A percentile compares a stretch with the other conserved stretches of the same genome.
phyloP scores from a whole-genome alignment of 2,113 vertebrate genomes.

The Crotophaga sulcirostris region DNA sequence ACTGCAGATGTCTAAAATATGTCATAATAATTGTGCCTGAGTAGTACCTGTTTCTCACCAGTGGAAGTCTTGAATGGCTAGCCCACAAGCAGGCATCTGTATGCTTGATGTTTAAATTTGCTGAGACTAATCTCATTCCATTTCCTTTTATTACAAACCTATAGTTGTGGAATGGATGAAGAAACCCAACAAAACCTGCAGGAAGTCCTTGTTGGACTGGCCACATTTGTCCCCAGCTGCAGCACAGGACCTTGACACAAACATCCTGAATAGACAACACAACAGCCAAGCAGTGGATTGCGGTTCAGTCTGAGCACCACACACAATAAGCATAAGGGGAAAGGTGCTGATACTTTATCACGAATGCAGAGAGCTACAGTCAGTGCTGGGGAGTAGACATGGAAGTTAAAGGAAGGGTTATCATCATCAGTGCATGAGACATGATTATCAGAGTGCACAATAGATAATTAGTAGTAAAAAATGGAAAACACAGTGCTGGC shows the following conservation, averaged over 20 bases:
- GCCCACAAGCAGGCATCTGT: neutral
- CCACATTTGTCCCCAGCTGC: neutral
- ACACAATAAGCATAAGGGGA: neutral
- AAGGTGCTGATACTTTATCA: neutral
- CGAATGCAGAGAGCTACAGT: neutral
- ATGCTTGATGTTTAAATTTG: neutral
- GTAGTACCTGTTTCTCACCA: neutral
- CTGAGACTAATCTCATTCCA: neutral
- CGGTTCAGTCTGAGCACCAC: neutral
- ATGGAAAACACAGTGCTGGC: neutral
- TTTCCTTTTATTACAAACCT: neutral
- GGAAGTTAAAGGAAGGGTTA: neutral
- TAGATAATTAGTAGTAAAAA: neutral
- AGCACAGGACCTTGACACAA: rapidly evolving
- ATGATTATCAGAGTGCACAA: neutral
- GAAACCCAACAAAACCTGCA: neutral
- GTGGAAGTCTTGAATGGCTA: neutral
- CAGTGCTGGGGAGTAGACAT: neutral
- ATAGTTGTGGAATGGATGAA: neutral
- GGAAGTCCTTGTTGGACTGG: neutral
- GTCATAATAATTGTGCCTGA: neutral
- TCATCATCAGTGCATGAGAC: neutral
- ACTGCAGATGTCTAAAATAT: neutral
- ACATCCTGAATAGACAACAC: neutral
- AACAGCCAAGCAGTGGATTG: neutral